A percentile compares a stretch with the other conserved stretches of the same genome.
Conservation (phyloP, 1,140 invertebrate genomes). For the Medauroidea extradentata region DNA sequence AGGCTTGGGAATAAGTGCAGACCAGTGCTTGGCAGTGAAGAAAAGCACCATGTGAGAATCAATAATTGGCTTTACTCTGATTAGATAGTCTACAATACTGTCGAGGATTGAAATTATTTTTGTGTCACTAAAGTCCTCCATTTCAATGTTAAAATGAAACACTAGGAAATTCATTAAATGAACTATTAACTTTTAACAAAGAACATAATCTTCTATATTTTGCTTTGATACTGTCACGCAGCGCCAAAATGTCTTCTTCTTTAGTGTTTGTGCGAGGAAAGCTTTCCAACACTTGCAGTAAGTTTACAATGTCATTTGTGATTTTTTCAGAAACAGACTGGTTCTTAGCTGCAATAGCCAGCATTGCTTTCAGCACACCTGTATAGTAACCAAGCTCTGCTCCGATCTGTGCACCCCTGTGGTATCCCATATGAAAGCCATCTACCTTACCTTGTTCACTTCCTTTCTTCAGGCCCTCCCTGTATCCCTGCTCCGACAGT, state of each 20-base stretch:
- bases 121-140: not conserved
- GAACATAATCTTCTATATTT: slow-evolving; percentile 64
- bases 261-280: slow-evolving; percentile 63
- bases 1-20: slow-evolving; percentile 49
- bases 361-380: slow-evolving; percentile 39
- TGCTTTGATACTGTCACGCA: slow-evolving; percentile 56
- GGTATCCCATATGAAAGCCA: slow-evolving; percentile 59
- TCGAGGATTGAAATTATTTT: not conserved
- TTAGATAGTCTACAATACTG: not conserved
- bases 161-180: slow-evolving; percentile 24
- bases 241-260: slow-evolving; percentile 56
- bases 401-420: slow-evolving; percentile 58
- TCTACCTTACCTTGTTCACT: slow-evolving; percentile 52
- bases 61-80: slow-evolving; percentile 41
- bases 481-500: slow-evolving; percentile 49
- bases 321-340: slow-evolving; percentile 45
- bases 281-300: slow-evolving; percentile 53
- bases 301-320: slow-evolving; percentile 47
- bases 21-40: slow-evolving; percentile 66
- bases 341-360: slow-evolving; percentile 14
- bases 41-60: slow-evolving; percentile 80
- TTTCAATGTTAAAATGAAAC: slow-evolving; percentile 21
- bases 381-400: slow-evolving; percentile 58
- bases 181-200: slow-evolving; percentile 53
- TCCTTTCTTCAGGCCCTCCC: slow-evolving; percentile 55